Evolutionary conservation across 2,797 vertebrate genomes (phyloP).

Genomic region (Nyctibius grandis): DNA sequence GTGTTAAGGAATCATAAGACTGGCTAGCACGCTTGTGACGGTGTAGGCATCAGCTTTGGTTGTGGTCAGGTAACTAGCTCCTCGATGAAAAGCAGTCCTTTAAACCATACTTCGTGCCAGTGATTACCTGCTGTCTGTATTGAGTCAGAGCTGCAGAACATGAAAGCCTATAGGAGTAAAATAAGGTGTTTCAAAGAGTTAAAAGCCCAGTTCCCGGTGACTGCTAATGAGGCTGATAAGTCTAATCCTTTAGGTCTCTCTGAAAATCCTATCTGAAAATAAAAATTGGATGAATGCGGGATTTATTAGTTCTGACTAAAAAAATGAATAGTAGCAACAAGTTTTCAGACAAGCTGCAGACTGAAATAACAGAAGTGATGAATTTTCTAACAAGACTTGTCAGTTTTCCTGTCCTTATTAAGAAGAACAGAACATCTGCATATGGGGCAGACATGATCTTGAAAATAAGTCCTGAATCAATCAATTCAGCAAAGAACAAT

Average conservation of each 20-base stretch:
- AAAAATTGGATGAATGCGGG: constrained; percentile 35
- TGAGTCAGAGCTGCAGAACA: not conserved
- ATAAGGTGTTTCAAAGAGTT: constrained; percentile 26
- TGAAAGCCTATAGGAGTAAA: not conserved
- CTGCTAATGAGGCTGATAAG: constrained; percentile 5
- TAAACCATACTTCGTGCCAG: not conserved
- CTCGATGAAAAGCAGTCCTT: not conserved
- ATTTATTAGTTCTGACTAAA: constrained; percentile 12
- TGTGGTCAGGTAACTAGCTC: not conserved
- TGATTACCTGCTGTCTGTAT: not conserved
- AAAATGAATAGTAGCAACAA: not conserved
- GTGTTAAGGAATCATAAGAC: not conserved
- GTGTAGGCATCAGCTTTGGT: not conserved
- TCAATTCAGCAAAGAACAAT: constrained; percentile 21
- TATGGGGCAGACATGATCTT: constrained; percentile 12
- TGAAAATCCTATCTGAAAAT: constrained; percentile 34
- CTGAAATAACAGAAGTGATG: not conserved
- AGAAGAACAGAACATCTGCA: constrained; percentile 30
- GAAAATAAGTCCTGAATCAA: constrained; percentile 39
- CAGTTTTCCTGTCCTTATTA: constrained; percentile 11
- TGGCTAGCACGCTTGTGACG: not conserved
- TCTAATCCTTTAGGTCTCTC: constrained; percentile 19
- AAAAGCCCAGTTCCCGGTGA: not conserved
- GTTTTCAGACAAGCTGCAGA: constrained; percentile 12
- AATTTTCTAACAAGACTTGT: constrained; percentile 8